phyloP scores from a whole-genome alignment of 2,797 vertebrate genomes.

The Limosa lapponica region DNA sequence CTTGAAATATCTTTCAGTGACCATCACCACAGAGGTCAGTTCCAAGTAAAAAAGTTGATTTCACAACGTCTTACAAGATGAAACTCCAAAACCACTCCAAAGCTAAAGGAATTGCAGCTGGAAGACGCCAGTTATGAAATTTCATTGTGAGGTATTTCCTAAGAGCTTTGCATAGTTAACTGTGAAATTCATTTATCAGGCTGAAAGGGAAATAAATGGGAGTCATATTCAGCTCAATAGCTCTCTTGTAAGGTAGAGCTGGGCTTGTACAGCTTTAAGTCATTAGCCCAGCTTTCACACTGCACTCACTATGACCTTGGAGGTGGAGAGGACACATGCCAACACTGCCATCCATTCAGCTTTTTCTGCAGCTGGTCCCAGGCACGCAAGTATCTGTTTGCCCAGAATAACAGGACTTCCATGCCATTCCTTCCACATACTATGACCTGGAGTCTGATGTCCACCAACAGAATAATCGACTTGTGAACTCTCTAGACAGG shows the following conservation, averaged over 20 bases:
- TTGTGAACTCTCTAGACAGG: not conserved
- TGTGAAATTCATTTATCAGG: constrained; percentile 6
- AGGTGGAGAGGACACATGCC: not conserved
- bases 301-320: not conserved
- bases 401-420: constrained; percentile 19
- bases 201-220: not conserved
- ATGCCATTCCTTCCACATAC: not conserved
- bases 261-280: not conserved
- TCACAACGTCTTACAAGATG: constrained; percentile 15
- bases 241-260: not conserved
- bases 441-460: not conserved
- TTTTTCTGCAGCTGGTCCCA: not conserved
- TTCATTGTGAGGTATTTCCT: not conserved
- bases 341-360: not conserved
- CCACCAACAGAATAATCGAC: not conserved
- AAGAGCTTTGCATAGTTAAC: constrained; percentile 23
- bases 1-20: constrained; percentile 29
- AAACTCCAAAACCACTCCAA: constrained; percentile 59
- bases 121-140: constrained; percentile 42
- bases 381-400: not conserved
- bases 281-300: not conserved
- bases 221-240: not conserved
- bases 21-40: not conserved
- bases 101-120: constrained; percentile 36
- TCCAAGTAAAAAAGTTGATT: constrained; percentile 41